Evolutionary conservation across 2,113 vertebrate species (phyloP), one percentile per base, ranked within the genome.

Genomic region (Eptatretus burgeri): DNA sequence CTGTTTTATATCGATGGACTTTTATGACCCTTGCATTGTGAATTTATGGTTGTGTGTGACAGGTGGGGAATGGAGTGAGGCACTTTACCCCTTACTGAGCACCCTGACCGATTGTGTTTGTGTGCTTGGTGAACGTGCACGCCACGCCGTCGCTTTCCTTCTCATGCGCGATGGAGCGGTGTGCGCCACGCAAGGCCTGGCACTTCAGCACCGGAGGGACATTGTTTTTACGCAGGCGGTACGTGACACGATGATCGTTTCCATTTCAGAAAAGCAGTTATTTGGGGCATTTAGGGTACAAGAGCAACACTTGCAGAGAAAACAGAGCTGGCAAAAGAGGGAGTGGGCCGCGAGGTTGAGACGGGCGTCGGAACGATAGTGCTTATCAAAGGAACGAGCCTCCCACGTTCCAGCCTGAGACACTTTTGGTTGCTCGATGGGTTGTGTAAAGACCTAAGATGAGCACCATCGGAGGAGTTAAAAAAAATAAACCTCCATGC

Each of bases 201-300:
- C 77, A 20, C 80, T 98, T 71, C 89, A 94, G 74, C 85, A 94
- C 70, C 85, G 91, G 71, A 79, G 91, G 1, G 89, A 98, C 11
- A 83, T 96, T 51, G 91, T 98, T 75, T 96, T 98, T 80, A 94
- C 88, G 74, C 89, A 98, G 70, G 86, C 91, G 13, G 89, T 93
- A 74, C 78, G 84, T 69, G 50, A 65, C 49, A 14, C 52, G 12
- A 52, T 65, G 41, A 62, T 16, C 3, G 41, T 60, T 14, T 60
- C 9, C 17, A 5, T 18, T 64, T 16, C 27, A 41, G 27, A 41
- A 41, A 41, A 41, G 27, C 27, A 41, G 27, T 41, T 41, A 41
- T 41, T 41, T 5, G 27, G 7, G 27, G 27, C 27, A 41, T 2
- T 41, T 41, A 41, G 27, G 27, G 27, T 41, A 41, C 27, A 41